phyloP scores from a whole-genome alignment of 2,888 invertebrate genomes.

The Masnerella sp. region DNA sequence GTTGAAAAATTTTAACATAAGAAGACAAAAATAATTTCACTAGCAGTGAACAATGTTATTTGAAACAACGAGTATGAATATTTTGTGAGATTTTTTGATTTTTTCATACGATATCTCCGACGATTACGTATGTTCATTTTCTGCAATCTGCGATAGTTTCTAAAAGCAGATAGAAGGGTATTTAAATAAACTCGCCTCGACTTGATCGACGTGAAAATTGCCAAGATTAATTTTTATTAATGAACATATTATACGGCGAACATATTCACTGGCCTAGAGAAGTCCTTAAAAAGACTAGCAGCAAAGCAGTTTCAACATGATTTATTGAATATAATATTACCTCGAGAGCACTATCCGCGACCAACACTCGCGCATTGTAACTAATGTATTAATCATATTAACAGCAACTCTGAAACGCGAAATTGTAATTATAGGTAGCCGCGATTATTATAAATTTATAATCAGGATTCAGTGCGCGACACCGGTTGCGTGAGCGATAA shows the following conservation, averaged over 20 bases:
- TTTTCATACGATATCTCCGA: too few species aligned
- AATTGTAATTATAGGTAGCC: slow-evolving; percentile 44
- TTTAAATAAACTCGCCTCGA: too few species aligned
- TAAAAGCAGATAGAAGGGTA: too few species aligned
- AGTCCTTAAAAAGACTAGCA: background rate
- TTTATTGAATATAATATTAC: slow-evolving; percentile 12
- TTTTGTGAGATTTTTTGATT: too few species aligned
- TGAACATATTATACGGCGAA: background rate
- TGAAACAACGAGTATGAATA: too few species aligned
- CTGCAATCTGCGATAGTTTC: too few species aligned
- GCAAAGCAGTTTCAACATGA: slow-evolving; percentile 7
- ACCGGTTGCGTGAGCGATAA: slow-evolving; percentile 31
- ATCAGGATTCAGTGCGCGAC: slow-evolving; percentile 18
- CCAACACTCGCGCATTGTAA: slow-evolving; percentile 5
- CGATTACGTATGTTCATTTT: too few species aligned
- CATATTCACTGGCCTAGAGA: background rate
- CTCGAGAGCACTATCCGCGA: background rate
- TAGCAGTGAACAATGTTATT: too few species aligned
- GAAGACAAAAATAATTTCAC: too few species aligned
- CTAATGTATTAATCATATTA: slow-evolving; percentile 26
- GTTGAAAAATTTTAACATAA: too few species aligned
- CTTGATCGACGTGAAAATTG: slow-evolving; percentile 32
- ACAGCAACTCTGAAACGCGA: slow-evolving; percentile 6
- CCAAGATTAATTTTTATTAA: slow-evolving; percentile 2
- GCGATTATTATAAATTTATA: slow-evolving; percentile 42